Conservation (phyloP, 1,140 invertebrate genomes). For the Eciton burchellii region DNA sequence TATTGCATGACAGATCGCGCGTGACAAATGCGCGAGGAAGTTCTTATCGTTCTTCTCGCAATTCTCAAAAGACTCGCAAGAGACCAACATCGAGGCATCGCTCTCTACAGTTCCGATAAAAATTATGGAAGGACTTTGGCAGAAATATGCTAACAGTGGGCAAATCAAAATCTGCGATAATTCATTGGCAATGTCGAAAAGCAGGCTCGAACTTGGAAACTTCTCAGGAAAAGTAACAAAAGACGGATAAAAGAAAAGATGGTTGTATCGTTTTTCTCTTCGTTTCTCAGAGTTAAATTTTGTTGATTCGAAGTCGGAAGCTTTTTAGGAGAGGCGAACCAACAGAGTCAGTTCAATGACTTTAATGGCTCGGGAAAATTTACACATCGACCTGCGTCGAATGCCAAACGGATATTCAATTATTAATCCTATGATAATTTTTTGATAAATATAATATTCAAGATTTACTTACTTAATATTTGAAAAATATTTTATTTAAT, state of each 20-base stretch:
- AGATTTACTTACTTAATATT: too few relatives aligned
- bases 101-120: background rate
- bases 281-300: background rate
- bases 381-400: too few relatives aligned
- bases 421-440: too few relatives aligned
- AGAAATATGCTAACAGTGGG: background rate
- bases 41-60: slow-evolving; percentile 21
- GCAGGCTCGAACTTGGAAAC: background rate
- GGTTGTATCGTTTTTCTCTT: background rate
- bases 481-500: too few relatives aligned
- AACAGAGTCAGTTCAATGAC: too few relatives aligned
- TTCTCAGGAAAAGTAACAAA: background rate
- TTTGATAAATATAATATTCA: too few relatives aligned
- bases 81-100: slow-evolving; percentile 41
- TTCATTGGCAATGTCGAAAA: background rate
- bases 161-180: background rate
- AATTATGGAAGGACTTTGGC: background rate
- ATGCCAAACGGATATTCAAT: too few relatives aligned
- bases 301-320: background rate
- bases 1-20: background rate
- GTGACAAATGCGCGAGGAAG: background rate
- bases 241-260: background rate
- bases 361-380: too few relatives aligned
- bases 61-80: slow-evolving; percentile 7
- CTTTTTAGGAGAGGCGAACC: background rate